Conservation (phyloP, 2,888 invertebrate species). For the Ganaspis brasiliensis region DNA sequence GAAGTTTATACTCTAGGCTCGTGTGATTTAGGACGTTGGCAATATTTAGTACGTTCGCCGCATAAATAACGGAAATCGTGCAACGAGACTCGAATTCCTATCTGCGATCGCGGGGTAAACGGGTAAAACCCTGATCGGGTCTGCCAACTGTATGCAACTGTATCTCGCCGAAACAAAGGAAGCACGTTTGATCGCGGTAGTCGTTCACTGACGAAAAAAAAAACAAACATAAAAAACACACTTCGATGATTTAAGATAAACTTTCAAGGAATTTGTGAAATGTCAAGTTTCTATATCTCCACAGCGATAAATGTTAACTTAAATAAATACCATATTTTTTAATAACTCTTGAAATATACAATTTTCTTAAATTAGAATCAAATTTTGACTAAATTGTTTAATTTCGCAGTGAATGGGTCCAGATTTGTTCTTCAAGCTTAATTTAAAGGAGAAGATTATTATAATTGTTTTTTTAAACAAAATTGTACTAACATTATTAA, state of each 20-base stretch:
- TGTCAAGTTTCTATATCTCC: background rate
- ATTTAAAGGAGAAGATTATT: too few species aligned
- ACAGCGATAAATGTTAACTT: too few species aligned
- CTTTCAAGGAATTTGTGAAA: constrained; percentile 2
- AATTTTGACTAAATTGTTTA: too few species aligned
- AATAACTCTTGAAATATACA: too few species aligned
- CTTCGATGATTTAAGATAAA: constrained; percentile 16
- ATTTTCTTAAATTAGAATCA: too few species aligned
- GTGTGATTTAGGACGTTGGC: constrained; percentile 43
- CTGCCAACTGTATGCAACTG: constrained; percentile 8
- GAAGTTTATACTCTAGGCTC: constrained; percentile 41
- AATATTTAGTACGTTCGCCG: constrained; percentile 43
- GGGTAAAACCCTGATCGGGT: background rate
- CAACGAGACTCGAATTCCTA: constrained; percentile 43
- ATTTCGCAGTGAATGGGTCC: too few species aligned
- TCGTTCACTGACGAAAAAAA: background rate
- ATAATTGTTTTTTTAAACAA: too few species aligned
- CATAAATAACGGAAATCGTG: constrained; percentile 44
- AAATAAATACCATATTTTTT: too few species aligned
- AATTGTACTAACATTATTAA: too few species aligned
- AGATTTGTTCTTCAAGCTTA: too few species aligned
- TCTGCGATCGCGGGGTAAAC: constrained; percentile 31
- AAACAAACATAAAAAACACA: background rate
- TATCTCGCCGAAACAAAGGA: constrained; percentile 29
- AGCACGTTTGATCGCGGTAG: constrained; percentile 30